Base-by-base conservation (phyloP, 2,888 invertebrate species). In the Galerucella calmariensis region DNA sequence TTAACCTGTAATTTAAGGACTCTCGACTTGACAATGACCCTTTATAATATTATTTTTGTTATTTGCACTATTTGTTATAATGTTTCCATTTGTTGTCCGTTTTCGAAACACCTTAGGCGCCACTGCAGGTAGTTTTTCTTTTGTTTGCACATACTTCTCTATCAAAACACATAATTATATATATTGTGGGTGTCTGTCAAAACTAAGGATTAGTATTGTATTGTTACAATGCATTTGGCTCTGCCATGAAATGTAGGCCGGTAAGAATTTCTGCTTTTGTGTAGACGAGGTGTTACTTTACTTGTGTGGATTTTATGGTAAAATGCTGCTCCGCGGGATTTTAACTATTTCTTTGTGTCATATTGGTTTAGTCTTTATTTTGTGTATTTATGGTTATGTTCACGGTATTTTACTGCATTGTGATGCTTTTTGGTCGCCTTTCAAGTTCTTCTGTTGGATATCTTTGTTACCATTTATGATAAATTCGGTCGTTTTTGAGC, bases 111-210 rank as follows among this genome's bases (percentile, higher is more conserved):
- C 79, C 76, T 63, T 63, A 78, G 79, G 83, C 83, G 80, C 82
- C 82, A 80, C 68, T 72, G 75, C 85, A 85, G 85, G 85, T 85
- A 85, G 80, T 72, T 74, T 61, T 61, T 67, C 72, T 77, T 82
- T 85, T 85, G 86, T 86, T 84, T 85, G 84, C 81, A 81, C 80
- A 83, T 83, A 83, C 84, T 84, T 83, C 83, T 75, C 79, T 72
- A 80, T 81, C 84, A 85, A 66, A 86, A 87, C 85, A 85, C 86
- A 82, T 86, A 87, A 87, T 87, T 87, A 86, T 84, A 68, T 77
- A 81, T 83, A 86, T 87, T 87, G 86, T 87, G 81, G 77, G 78
- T 56, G 56, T 82, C 85, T 86, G 87, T 87, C 87, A 87, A 85
- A 87, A 87, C 87, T 86, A 77, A 75, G 85, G 86, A 85, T 86